Evolutionary conservation across 2,113 vertebrate species (phyloP), one percentile per base, ranked within the genome.

Genomic region (Takifugu flavidus): DNA sequence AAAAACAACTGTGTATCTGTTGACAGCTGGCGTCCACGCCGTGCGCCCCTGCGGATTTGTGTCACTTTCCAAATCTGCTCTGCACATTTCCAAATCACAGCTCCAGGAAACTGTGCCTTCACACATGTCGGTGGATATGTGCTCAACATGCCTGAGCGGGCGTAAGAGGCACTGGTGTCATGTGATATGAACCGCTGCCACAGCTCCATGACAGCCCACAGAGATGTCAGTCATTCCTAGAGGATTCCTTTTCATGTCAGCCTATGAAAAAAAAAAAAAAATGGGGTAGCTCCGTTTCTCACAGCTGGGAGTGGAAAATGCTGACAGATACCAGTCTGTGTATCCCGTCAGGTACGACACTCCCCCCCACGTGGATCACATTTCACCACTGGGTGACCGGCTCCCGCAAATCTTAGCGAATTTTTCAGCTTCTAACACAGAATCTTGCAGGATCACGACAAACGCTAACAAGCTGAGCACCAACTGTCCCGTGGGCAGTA

Each of bases 231-330:
- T 12, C 59, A 27, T 74, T 81, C 76, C 79, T 77, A 20, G 59
- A 83, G 59, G 72, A 72, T 44, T 53, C 71, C 67, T 75, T 70
- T 80, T 52, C 72, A 79, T 43, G 70, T 76, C 80, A 77, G 60
- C 56, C 50, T 60, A 13, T 67, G 31, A n/a, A 47, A 44, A 65
- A 47, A 55, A 59, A 43, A 53, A 51, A 5, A 5, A 20, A 20
- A 20, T 14, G 0, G 56, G 49, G 62, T 6, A 25, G 73, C 70
- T 86, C 74, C n/a, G 3, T 79, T 76, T 80, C 82, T 63, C 69
- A 46, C 59, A 63, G 62, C 75, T 53, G 59, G 34, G 62, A 80
- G 73, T 65, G 77, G 78, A 79, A 86, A 88, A 72, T 0, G 50
- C 77, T 74, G 77, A 78, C 80, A 50, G 44, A 27, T 5, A 54